These are phyloP conservation scores for Poecilia wingei DNA, from an alignment of 2,797 vertebrate genomes.

Conservation along the genomic window DNA sequence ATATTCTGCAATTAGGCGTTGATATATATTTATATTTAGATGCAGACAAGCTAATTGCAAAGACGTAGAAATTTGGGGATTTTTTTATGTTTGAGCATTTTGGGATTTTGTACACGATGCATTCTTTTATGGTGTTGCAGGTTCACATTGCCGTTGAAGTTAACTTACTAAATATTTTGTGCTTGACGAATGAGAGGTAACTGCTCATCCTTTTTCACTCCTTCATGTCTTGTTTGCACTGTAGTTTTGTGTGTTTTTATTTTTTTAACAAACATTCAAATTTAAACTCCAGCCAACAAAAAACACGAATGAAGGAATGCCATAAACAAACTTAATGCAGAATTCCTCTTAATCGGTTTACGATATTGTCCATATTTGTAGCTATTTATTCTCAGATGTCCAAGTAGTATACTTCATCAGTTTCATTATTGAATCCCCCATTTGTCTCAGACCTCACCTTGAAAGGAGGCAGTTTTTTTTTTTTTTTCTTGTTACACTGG, in stretches of 20 bases:
- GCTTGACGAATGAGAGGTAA: constrained; percentile 52
- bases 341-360: constrained; percentile 22
- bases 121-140: constrained; percentile 64
- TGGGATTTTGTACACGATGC: constrained; percentile 67
- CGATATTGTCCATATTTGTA: constrained; percentile 3
- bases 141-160: constrained; percentile 67
- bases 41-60: constrained; percentile 75
- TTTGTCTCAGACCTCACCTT: background rate
- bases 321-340: constrained; percentile 17
- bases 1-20: constrained; percentile 73
- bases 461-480: background rate
- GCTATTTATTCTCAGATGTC: constrained; percentile 11
- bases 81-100: constrained; percentile 67
- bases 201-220: constrained; percentile 53
- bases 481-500: constrained; percentile 11
- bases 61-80: constrained; percentile 59
- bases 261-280: constrained; percentile 23
- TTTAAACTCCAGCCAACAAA: constrained; percentile 12
- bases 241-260: constrained; percentile 23
- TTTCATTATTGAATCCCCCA: constrained; percentile 7
- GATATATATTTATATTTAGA: constrained; percentile 83
- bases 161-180: constrained; percentile 62
- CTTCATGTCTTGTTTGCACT: constrained; percentile 70
- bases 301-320: constrained; percentile 42
- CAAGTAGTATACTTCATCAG: background rate